These are phyloP conservation scores for Adelosebastes latens DNA, from an alignment of 2,797 vertebrate species.

Conservation along the genomic window DNA sequence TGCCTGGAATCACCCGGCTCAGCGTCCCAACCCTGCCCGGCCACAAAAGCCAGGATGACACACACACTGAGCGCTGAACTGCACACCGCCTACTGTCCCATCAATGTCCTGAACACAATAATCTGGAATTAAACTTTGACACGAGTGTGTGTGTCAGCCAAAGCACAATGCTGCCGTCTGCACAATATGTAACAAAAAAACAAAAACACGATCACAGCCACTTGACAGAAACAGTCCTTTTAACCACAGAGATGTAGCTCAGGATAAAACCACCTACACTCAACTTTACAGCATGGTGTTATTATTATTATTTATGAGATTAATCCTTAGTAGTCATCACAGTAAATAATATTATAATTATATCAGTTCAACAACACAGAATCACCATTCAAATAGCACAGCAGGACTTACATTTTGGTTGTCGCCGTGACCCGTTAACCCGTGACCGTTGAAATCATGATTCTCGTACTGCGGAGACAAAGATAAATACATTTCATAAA, in stretches of 20 bases:
- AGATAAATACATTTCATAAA: background rate
- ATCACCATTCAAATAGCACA: accelerated
- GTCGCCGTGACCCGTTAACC: slow-evolving; percentile 46
- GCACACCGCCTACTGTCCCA: background rate
- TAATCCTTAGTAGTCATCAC: background rate
- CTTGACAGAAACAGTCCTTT: background rate
- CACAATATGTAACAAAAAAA: background rate
- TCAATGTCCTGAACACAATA: slow-evolving; percentile 28
- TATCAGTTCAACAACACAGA: background rate
- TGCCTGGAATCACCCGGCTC: slow-evolving; percentile 18
- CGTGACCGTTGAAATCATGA: slow-evolving; percentile 24
- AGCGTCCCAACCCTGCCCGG: background rate
- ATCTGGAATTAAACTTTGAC: slow-evolving; percentile 59
- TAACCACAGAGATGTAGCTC: background rate
- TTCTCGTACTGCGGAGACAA: slow-evolving; percentile 37
- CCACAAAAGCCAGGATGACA: slow-evolving; percentile 11
- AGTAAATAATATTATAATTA: background rate
- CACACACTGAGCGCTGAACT: background rate
- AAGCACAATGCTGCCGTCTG: background rate
- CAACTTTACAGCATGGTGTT: background rate
- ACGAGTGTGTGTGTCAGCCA: background rate
- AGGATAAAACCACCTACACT: background rate
- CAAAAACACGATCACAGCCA: background rate
- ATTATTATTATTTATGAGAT: background rate
- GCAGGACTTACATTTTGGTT: slow-evolving; percentile 64